A percentile compares a stretch with the other conserved stretches of the same genome.
Evolutionary conservation across 2,888 invertebrate genomes (phyloP).

Genomic region (Pristionchus japonicus): DNA sequence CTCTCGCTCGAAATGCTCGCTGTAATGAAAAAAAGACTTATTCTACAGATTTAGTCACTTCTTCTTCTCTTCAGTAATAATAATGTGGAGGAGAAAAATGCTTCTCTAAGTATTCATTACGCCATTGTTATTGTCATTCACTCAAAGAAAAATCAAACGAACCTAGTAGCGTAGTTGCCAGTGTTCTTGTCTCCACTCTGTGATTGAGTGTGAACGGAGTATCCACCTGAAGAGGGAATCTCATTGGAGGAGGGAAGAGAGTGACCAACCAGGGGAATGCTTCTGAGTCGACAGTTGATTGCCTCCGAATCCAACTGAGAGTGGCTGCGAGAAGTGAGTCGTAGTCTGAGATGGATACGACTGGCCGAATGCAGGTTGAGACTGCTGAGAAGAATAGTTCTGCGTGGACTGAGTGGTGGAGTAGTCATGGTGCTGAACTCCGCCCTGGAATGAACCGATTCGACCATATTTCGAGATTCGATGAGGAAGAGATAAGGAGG

Average conservation of each 20-base stretch:
- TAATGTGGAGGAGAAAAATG: no score
- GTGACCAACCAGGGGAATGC: constrained; percentile 27
- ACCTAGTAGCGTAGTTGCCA: constrained; percentile 30
- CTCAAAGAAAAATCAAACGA: neutral
- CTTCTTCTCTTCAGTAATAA: no score
- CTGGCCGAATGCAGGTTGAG: neutral
- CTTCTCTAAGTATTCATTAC: no score
- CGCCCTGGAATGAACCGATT: neutral
- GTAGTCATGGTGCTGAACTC: neutral
- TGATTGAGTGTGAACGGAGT: constrained; percentile 4
- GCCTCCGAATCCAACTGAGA: neutral
- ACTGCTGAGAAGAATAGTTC: neutral
- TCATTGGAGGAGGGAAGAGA: neutral
- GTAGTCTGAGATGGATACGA: neutral
- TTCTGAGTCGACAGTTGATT: neutral
- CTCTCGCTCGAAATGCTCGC: constrained; percentile 39
- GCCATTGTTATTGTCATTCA: neutral
- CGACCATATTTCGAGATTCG: neutral
- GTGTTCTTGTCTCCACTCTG: constrained; percentile 43
- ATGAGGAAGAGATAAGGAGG: no score
- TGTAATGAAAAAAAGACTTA: neutral
- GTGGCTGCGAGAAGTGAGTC: constrained; percentile 28
- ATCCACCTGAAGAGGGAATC: neutral
- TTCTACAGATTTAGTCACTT: neutral
- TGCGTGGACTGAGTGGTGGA: neutral